Evolutionary conservation across 2,888 invertebrate species (phyloP).

Genomic region (Himalopsyche anomala): DNA sequence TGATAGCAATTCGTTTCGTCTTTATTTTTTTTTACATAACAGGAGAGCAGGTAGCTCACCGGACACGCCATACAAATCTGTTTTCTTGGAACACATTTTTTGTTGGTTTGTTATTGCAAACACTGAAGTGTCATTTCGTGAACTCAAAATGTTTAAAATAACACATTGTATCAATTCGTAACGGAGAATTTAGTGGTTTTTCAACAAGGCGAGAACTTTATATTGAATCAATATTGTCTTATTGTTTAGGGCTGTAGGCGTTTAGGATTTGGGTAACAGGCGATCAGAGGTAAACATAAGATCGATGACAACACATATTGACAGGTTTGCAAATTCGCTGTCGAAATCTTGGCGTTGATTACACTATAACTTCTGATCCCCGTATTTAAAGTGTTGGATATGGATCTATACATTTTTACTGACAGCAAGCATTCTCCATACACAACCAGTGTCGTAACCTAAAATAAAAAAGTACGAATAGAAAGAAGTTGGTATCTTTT

Average conservation of each 20-base stretch:
- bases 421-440: too few relatives aligned
- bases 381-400: not conserved
- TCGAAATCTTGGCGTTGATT: conserved; percentile 1
- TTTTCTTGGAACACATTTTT: conserved; percentile 60
- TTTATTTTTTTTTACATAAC: conserved; percentile 56
- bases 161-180: not conserved
- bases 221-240: conserved; percentile 1
- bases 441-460: too few relatives aligned
- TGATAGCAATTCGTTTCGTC: conserved; percentile 54
- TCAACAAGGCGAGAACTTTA: not conserved
- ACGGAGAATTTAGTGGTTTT: not conserved
- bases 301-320: conserved; percentile 49
- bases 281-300: not conserved
- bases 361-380: not conserved
- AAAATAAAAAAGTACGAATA: too few relatives aligned
- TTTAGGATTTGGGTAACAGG: not conserved
- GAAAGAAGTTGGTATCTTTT: too few relatives aligned
- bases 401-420: not conserved
- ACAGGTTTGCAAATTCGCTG: conserved; percentile 41
- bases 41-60: conserved; percentile 59
- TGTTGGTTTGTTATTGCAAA: conserved; percentile 44
- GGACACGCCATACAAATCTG: conserved; percentile 42
- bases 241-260: not conserved
- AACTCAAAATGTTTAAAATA: conserved; percentile 53
- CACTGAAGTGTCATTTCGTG: conserved; percentile 53